Evolutionary conservation across 2,797 vertebrate genomes (phyloP), one percentile per base, ranked within the genome.

Genomic region (Enteromius viviparus): DNA sequence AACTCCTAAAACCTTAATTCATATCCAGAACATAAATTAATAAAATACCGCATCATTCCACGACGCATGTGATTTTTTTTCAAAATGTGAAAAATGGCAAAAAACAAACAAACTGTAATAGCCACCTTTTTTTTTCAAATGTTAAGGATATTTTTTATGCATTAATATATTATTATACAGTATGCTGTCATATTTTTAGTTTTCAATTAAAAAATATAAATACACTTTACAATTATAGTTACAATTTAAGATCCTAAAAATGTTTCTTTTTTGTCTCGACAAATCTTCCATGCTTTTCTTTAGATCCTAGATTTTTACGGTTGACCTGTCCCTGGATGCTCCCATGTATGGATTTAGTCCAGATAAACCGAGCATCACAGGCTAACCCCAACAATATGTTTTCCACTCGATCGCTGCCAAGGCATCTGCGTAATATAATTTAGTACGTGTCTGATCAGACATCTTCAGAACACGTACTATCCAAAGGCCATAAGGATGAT

Each of bases 311-410:
- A 58, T 64, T 76, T 78, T 26, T 40, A 60, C 42, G 69, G 49
- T 82, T 85, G 55, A 77, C 58, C 64, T 19, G 53, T 65, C 75
- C 68, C 74, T 71, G 82, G 78, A 84, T 53, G 47, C 53, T 76
- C 84, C 86, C 85, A 87, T 87, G 77, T 87, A 11, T 21, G 69
- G 58, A 76, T 76, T 76, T 40, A 68, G 23, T 72, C 53, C 70
- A 75, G n/a, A 83, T 81, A 82, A 82, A 1, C 76, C 82, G 82
- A 78, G 29, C 74, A 83, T 65, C 23, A 65, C 78, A 89, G 81
- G 78, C 80, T 90, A 88, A 90, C 85, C 89, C 7, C 12, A 42
- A 72, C 80, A 80, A 79, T 76, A 29, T 76, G 62, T 75, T 84
- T 85, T 83, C 72, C 77, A 77, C 68, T 71, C 14, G 40, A 60